phyloP scores from a whole-genome alignment of 2,113 vertebrate genomes.

The Phocoena sinus region DNA sequence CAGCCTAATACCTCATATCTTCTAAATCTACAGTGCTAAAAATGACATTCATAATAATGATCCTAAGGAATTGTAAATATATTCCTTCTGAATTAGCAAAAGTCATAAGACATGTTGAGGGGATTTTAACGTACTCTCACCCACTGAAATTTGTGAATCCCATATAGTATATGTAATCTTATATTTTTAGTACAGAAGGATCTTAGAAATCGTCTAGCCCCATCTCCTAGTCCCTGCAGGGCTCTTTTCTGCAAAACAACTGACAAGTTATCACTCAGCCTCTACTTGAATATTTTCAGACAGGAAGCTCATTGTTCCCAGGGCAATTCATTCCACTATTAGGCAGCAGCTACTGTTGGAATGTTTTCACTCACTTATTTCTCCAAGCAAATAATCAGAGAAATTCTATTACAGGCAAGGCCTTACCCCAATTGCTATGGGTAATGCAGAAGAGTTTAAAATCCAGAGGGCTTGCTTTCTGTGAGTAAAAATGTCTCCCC shows the following conservation, averaged over 20 bases:
- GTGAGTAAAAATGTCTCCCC: not conserved
- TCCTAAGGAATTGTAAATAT: not conserved
- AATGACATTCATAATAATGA: not conserved
- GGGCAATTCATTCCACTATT: not conserved
- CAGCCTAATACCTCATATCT: not conserved
- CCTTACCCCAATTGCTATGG: not conserved
- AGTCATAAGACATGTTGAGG: not conserved
- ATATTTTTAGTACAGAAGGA: not conserved
- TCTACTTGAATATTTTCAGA: not conserved
- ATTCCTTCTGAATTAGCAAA: not conserved
- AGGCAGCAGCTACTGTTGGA: not conserved
- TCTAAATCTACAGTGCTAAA: not conserved
- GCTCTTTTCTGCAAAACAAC: not conserved
- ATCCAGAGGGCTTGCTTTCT: not conserved
- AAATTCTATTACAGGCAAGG: not conserved
- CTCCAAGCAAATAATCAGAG: not conserved
- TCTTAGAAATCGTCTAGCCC: not conserved
- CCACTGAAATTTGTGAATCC: not conserved
- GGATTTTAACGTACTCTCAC: not conserved
- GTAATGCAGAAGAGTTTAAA: not conserved
- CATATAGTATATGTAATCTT: not conserved
- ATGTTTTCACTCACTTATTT: not conserved
- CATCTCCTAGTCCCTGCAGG: not conserved
- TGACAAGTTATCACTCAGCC: not conserved
- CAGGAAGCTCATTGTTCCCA: not conserved